Evolutionary conservation across 2,113 vertebrate genomes (phyloP), one percentile per base, ranked within the genome.

Genomic region (Polyodon spathula): DNA sequence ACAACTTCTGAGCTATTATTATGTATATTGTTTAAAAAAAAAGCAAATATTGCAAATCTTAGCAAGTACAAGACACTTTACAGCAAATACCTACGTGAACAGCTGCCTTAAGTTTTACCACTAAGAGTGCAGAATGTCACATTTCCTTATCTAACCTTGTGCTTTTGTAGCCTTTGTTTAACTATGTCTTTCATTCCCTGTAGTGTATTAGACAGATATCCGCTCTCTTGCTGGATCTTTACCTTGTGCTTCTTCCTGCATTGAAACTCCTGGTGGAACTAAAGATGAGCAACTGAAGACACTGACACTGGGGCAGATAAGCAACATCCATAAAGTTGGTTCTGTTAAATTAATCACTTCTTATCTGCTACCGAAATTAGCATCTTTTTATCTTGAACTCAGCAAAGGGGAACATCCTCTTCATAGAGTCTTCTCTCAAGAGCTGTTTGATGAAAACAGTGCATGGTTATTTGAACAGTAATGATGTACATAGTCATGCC

Each of bases 231-330:
- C 83, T 88, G 50, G 71, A 72, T 52, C 83, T 77, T 65, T 78
- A 72, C 10, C 76, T 87, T 4, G 78, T 89, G 66, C 84, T 83
- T 72, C 89, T 94, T 56, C 84, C 90, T 0, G 81, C 93, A 3
- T 83, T 98, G 68, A 99, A 99, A 56, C 84, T 99, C 53, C 89
- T 95, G 71, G 69, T 94, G 0, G 95, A 97, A 75, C 92, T 57
- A 66, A 54, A 15, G 88, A 95, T 3, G 64, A 78, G 50, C 66
- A 69, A 56, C 91, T 99, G 39, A 87, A 82, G 0, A 39, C 78
- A 44, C 65, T 81, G 77, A 89, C 90, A 48, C 73, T 95, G 81
- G 88, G 89, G 76, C 89, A 86, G 60, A 81, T 99, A 81, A 76
- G 76, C 42, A 62, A 73, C 65, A 66, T 91, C 68, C 40, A 64